Conservation (phyloP, 2,797 vertebrate species). For the Odontamblyopus rebecca region DNA sequence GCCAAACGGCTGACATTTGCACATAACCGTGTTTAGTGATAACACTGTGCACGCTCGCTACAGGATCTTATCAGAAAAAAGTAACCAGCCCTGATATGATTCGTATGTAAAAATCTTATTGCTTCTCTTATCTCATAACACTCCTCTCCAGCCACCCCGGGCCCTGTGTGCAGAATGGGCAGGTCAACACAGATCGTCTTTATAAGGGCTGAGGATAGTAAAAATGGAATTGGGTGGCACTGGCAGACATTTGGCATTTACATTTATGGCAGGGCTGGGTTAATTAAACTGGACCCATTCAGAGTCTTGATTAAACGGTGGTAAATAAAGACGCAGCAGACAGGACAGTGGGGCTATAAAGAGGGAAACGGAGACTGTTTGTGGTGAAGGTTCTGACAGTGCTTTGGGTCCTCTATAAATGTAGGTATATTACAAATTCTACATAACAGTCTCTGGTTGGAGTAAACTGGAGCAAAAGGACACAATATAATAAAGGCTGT, state of each 20-base stretch:
- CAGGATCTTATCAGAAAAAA: conserved; percentile 30
- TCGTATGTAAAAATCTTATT: conserved; percentile 35
- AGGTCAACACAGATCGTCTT: conserved; percentile 53
- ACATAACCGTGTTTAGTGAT: conserved; percentile 4
- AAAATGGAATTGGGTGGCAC: conserved; percentile 55
- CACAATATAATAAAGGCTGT: no score
- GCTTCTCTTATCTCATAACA: conserved; percentile 42
- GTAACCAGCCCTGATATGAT: conserved; percentile 28
- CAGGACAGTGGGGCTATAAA: conserved; percentile 28
- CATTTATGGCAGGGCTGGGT: conserved; percentile 68
- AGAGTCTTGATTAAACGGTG: conserved; percentile 70
- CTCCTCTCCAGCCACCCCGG: conserved; percentile 40
- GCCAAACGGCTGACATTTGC: conserved; percentile 5
- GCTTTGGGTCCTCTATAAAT: conserved; percentile 37
- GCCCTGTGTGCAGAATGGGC: conserved; percentile 49
- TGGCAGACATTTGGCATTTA: conserved; percentile 74
- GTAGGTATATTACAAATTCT: conserved; percentile 13
- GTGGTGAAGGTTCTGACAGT: conserved; percentile 1
- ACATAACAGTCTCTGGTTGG: background rate
- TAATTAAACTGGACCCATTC: conserved; percentile 75
- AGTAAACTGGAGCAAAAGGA: background rate
- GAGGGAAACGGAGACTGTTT: background rate
- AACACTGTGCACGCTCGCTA: conserved; percentile 8
- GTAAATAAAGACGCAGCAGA: conserved; percentile 71
- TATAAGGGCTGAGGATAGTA: conserved; percentile 56